Percentiles rank a stretch among this genome's conserved stretches.
Conservation (phyloP, 2,888 invertebrate species). For the Plagodis pulveraria region DNA sequence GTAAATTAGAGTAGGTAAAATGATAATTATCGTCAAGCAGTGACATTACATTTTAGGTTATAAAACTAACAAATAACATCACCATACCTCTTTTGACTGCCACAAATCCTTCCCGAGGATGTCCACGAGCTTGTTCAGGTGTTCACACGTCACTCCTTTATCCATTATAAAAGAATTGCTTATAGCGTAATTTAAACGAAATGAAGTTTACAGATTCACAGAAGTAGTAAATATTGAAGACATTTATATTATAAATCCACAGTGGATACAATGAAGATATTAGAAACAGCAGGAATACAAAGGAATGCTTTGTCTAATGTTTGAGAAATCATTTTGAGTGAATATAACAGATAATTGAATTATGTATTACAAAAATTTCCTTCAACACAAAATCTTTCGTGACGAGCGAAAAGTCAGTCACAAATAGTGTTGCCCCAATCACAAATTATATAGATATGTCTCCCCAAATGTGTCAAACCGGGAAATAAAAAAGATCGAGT, state of each 20-base stretch:
- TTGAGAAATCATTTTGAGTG: conserved; percentile 64
- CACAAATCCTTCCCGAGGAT: conserved; percentile 72
- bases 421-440: not conserved
- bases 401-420: conserved; percentile 80
- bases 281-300: conserved; percentile 44
- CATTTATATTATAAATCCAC: conserved; percentile 64
- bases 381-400: conserved; percentile 75
- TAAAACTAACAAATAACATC: conserved; percentile 41
- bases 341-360: conserved; percentile 68
- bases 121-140: conserved; percentile 74
- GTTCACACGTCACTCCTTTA: conserved; percentile 79
- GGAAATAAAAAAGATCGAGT: too few relatives aligned
- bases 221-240: conserved; percentile 20
- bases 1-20: conserved; percentile 56
- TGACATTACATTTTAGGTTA: conserved; percentile 72
- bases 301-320: conserved; percentile 46
- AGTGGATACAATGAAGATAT: conserved; percentile 43
- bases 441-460: too few relatives aligned
- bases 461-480: too few relatives aligned
- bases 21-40: conserved; percentile 62
- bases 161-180: conserved; percentile 66
- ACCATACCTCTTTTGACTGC: conserved; percentile 75
- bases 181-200: conserved; percentile 60
- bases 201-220: conserved; percentile 59
- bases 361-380: conserved; percentile 77